Conservation (phyloP, 2,797 vertebrate genomes). For the Lacerta bilineata region DNA sequence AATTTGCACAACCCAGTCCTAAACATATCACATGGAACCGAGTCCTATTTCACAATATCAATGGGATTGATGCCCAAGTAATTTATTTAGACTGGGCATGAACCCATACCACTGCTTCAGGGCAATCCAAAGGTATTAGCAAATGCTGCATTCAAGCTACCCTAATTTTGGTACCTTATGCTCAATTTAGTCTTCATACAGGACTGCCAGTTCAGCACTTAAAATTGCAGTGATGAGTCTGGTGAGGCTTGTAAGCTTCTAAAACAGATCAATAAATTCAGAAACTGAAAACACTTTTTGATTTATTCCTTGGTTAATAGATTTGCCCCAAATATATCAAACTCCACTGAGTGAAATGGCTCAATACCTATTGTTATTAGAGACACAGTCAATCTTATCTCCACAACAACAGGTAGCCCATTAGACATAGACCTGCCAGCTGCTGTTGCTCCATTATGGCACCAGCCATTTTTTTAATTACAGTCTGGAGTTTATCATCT, state of each 20-base stretch:
- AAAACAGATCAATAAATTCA: constrained; percentile 15
- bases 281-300: constrained; percentile 23
- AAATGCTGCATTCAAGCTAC: background rate
- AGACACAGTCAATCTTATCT: constrained; percentile 12
- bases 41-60: background rate
- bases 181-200: background rate
- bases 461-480: constrained; percentile 3
- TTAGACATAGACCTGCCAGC: constrained; percentile 30
- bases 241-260: constrained; percentile 1
- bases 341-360: background rate
- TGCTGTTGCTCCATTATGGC: constrained; percentile 9
- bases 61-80: background rate
- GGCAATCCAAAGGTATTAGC: background rate
- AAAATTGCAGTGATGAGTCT: background rate
- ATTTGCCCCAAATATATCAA: constrained; percentile 43
- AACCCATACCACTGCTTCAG: background rate
- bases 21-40: background rate
- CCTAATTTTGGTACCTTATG: background rate
- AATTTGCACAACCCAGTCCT: background rate
- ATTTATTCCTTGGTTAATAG: constrained; percentile 27
- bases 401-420: constrained; percentile 27
- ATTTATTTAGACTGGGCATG: background rate
- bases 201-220: fast-evolving
- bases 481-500: constrained; percentile 25
- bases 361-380: constrained; percentile 13